phyloP scores from a whole-genome alignment of 2,888 invertebrate genomes.

The Poecilus cupreus region DNA sequence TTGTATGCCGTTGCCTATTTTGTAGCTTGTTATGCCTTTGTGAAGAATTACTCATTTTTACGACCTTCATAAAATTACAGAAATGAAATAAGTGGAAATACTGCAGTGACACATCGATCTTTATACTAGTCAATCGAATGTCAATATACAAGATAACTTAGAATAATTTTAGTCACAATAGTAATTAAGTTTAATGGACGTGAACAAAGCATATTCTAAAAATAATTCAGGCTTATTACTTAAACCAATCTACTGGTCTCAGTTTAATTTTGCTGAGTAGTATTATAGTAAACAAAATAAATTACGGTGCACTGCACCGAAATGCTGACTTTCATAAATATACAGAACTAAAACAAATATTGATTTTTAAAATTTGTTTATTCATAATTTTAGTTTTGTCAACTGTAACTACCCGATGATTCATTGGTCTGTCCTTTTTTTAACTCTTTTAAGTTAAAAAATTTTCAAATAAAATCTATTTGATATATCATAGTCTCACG shows the following conservation, averaged over 20 bases:
- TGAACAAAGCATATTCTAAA: conserved; percentile 37
- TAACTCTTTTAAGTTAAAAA: too few species aligned
- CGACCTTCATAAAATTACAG: conserved; percentile 1
- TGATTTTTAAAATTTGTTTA: too few species aligned
- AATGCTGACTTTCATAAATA: too few species aligned
- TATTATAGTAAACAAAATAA: too few species aligned
- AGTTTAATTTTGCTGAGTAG: neutral
- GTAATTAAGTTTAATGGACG: conserved; percentile 15
- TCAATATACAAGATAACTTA: conserved; percentile 1
- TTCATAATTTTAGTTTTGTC: too few species aligned
- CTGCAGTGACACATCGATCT: conserved; percentile 27
- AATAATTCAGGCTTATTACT: conserved; percentile 1
- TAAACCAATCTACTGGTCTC: neutral
- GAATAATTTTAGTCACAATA: conserved; percentile 10
- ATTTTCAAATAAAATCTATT: too few species aligned
- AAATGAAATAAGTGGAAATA: conserved; percentile 18
- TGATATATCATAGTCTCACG: too few species aligned
- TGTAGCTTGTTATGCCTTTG: conserved; percentile 5
- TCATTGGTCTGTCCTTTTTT: too few species aligned
- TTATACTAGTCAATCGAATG: conserved; percentile 10
- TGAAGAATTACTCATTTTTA: conserved; percentile 19
- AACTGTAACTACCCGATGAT: too few species aligned
- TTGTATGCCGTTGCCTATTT: conserved; percentile 2
- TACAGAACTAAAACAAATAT: too few species aligned
- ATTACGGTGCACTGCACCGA: too few species aligned